These are phyloP conservation scores for Brachionus sp. DNA, from an alignment of 1,140 invertebrate species.

Conservation along the genomic window DNA sequence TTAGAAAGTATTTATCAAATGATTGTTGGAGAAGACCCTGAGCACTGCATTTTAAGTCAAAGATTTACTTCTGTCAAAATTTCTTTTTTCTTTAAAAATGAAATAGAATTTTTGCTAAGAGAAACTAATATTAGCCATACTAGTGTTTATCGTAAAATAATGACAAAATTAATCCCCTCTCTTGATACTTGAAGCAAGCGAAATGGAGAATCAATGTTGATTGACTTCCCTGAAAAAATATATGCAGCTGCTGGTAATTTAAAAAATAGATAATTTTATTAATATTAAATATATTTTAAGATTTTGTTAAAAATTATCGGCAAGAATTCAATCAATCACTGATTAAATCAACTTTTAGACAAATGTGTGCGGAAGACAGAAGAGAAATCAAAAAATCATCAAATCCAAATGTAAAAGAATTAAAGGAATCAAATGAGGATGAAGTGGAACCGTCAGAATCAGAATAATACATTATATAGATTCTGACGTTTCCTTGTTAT, in stretches of 20 bases:
- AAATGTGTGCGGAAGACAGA: not conserved
- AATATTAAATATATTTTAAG: not conserved
- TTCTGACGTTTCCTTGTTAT: not conserved
- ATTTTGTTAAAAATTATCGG: not conserved
- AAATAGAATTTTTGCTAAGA: not conserved
- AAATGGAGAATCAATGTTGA: not conserved
- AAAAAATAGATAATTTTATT: not conserved
- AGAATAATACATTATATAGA: not conserved
- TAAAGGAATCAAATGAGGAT: not conserved
- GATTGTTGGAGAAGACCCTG: not conserved
- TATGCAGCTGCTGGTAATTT: not conserved
- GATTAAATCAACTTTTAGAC: not conserved
- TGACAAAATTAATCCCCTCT: not conserved
- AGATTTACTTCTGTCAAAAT: not conserved
- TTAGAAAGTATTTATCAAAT: not conserved
- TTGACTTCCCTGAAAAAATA: not conserved
- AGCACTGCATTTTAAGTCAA: not conserved
- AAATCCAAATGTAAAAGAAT: not conserved
- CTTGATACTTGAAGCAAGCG: not conserved
- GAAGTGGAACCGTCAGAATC: not conserved
- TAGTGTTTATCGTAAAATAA: not conserved
- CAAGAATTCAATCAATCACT: not conserved
- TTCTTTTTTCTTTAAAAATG: not conserved
- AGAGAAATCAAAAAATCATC: not conserved
- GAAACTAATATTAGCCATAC: not conserved